phyloP scores from a whole-genome alignment of 37 sponge, comb jelly and placozoan species.

The Spongilla lacustris region DNA sequence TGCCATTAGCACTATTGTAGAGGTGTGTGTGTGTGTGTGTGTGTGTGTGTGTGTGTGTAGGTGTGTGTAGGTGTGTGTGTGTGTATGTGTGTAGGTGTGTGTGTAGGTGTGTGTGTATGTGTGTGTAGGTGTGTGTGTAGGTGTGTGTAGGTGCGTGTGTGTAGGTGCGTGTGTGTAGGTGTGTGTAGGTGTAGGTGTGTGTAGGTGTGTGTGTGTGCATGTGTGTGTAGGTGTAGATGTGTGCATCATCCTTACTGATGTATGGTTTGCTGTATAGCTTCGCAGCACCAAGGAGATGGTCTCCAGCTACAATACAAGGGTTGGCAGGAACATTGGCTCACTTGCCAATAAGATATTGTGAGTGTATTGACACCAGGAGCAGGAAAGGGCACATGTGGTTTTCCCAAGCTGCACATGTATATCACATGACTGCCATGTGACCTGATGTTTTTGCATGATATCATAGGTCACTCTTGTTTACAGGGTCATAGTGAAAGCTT shows the following conservation, averaged over 20 bases:
- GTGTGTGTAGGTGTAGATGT: background rate
- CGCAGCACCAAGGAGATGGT: background rate
- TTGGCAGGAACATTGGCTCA: background rate
- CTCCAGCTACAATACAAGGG: background rate
- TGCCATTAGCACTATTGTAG: slow-evolving; percentile 9
- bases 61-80: background rate
- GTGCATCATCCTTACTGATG: background rate
- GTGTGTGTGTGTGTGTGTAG: background rate
- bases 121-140: too few species aligned
- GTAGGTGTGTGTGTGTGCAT: slow-evolving; percentile 14
- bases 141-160: background rate
- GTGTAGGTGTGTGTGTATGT: too few species aligned
- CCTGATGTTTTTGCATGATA: background rate
- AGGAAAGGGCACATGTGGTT: too few species aligned
- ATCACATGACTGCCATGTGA: background rate
- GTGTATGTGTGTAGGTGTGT: too few species aligned
- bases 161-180: background rate
- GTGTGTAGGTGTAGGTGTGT: slow-evolving; percentile 15
- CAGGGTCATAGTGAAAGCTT: background rate
- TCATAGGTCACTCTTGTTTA: background rate
- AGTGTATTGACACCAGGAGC: too few species aligned
- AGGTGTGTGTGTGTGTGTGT: background rate
- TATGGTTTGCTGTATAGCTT: background rate
- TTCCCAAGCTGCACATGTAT: too few species aligned
- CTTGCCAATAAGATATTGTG: background rate